Evolutionary conservation across 2,797 vertebrate species (phyloP), one percentile per base, ranked within the genome.

Genomic region (Peromyscus eremicus): DNA sequence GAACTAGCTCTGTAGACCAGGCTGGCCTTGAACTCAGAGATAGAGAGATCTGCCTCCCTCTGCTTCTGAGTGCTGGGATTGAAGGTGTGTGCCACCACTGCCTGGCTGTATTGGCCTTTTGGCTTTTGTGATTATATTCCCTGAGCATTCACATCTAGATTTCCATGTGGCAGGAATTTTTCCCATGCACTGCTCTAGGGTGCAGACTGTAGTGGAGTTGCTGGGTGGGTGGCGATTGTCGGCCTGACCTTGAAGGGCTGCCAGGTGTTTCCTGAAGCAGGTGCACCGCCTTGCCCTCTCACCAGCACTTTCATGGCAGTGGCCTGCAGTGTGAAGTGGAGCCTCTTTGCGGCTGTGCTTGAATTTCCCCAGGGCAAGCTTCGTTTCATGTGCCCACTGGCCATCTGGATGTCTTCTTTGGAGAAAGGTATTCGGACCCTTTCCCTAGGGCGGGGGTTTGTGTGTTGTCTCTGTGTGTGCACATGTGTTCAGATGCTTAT

Each of bases 81-180:
- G 73, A 73, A 25, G 21, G 71, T 9, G 0, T 73, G 71, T 9
- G 19, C n/a, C 70, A 37, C 19, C n/a, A 73, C 19, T 21, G 19
- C n/a, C 70, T 21, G n/a, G n/a, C 70, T 73, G 10, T 73, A 73
- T 40, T 40, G 21, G 23, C 71, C 40, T 73, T 34, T 2, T 6
- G 55, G 70, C 16, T 2, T 1, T n/a, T 2, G 8, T 21, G 27
- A 5, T 4, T 34, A 1, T 1, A 1, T 60, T 73, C 6, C 10
- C 14, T 13, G 85, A 52, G 5, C 23, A 1, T 12, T 9, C 6
- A 49, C 19, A 55, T 1, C 21, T 19, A 0, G 0, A 29, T 23
- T 14, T 43, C 11, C 10, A 0, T 46, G 88, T 66, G 19, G 37
- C 43, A 37, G 40, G 5, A 52, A 1, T 34, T 89, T 57, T 84